Percentiles rank a stretch among this genome's conserved stretches.
phyloP scores from a whole-genome alignment of 2,113 vertebrate species.

The Limnothrissa miodon region DNA sequence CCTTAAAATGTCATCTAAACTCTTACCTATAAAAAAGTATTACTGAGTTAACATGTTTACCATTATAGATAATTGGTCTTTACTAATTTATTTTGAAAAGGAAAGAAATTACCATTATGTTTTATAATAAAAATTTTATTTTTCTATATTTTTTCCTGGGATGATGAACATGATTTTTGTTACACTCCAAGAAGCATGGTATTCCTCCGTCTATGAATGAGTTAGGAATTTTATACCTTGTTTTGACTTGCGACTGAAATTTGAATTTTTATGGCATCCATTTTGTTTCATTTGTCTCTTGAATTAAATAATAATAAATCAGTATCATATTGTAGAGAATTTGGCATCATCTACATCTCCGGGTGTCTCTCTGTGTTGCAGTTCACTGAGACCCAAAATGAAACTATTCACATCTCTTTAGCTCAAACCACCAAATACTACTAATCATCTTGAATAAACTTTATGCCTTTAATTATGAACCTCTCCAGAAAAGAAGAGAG shows the following conservation, averaged over 20 bases:
- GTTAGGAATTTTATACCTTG: slow-evolving; percentile 26
- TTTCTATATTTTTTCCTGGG: slow-evolving; percentile 42
- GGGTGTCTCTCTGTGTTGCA: background rate
- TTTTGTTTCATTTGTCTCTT: slow-evolving; percentile 17
- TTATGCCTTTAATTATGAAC: background rate
- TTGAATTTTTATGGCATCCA: slow-evolving; percentile 21
- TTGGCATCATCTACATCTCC: background rate
- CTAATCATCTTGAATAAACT: background rate
- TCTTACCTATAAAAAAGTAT: background rate
- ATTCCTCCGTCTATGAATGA: slow-evolving; percentile 9
- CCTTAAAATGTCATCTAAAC: background rate
- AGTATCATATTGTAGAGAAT: slow-evolving; percentile 6
- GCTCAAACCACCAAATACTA: background rate
- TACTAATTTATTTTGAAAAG: background rate
- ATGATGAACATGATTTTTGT: slow-evolving; percentile 14
- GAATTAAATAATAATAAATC: slow-evolving; percentile 21
- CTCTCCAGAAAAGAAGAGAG: background rate
- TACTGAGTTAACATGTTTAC: slow-evolving; percentile 11
- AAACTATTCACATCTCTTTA: background rate
- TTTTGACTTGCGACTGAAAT: slow-evolving; percentile 28
- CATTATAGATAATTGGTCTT: slow-evolving; percentile 3
- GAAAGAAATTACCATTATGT: slow-evolving; percentile 13
- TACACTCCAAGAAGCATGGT: slow-evolving; percentile 19
- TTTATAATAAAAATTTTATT: slow-evolving; percentile 42
- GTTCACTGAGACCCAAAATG: background rate